These are phyloP conservation scores for Ips nitidus DNA, from an alignment of 1,140 invertebrate genomes.

Conservation along the genomic window DNA sequence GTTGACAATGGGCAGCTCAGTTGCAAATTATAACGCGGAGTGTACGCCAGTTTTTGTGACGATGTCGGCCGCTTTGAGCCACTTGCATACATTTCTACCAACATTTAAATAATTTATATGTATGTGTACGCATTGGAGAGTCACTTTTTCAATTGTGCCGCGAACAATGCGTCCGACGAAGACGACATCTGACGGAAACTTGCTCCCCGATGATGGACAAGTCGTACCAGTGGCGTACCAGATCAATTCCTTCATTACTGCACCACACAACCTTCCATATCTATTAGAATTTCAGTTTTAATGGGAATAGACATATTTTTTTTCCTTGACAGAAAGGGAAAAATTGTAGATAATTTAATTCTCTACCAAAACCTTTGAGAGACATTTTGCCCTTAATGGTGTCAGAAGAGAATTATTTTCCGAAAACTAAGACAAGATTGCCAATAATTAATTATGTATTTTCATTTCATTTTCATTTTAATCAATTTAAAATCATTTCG, in stretches of 20 bases:
- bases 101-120: constrained; percentile 53
- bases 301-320: background rate
- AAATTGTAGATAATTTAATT: too few relatives aligned
- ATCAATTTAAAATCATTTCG: background rate
- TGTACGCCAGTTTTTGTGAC: constrained; percentile 49
- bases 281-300: too few relatives aligned
- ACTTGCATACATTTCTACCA: constrained; percentile 51
- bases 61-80: constrained; percentile 49
- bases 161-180: constrained; percentile 45
- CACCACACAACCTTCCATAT: too few relatives aligned
- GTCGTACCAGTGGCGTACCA: constrained; percentile 38
- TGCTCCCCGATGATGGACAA: constrained; percentile 27
- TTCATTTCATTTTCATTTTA: too few relatives aligned
- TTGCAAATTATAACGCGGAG: constrained; percentile 47
- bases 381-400: too few relatives aligned
- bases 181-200: constrained; percentile 43
- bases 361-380: too few relatives aligned
- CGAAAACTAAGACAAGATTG: background rate
- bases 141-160: constrained; percentile 50
- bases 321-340: background rate
- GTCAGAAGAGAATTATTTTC: too few relatives aligned
- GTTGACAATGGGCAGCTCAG: constrained; percentile 45
- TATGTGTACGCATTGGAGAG: constrained; percentile 48
- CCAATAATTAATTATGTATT: background rate
- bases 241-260: too few relatives aligned